Evolutionary conservation across 2,113 vertebrate species (phyloP), one percentile per base, ranked within the genome.

Genomic region (Eudyptes chrysolophus): DNA sequence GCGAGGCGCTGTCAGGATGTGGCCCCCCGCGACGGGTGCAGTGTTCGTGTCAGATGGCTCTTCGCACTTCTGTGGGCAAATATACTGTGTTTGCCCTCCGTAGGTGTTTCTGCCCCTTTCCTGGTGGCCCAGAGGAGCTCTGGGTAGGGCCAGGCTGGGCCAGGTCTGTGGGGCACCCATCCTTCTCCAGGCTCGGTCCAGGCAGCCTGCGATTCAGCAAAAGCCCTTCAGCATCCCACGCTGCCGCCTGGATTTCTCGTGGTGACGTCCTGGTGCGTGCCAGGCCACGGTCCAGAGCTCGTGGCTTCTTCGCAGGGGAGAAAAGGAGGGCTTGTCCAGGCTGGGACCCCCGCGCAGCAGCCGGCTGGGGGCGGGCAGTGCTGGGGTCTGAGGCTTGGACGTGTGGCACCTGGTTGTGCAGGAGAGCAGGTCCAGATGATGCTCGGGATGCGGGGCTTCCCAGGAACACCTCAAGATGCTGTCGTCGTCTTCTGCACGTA

Each of bases 231-330:
- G 38, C 54, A 46, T 12, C 81, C 74, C 7, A 0, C 0, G 4
- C 27, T 76, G 55, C 51, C 2, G 0, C 21, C 27, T 58, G 66
- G 26, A 3, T 36, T 44, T 80, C 42, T 76, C 26, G 11, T 42
- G 17, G 48, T 5, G 44, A 20, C 13, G 26, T 38, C 49, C 61
- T 48, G 49, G 25, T 30, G 20, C 2, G 1, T 68, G 34, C 34
- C 15, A 13, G 15, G 19, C 46, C 7, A 0, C 0, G 0, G 5
- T 64, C 30, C 42, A 20, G 62, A 58, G 77, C 54, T 80, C 2
- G 0, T n/a, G 72, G 34, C 52, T 69, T 1, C 78, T 27, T 9
- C 22, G 19, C 42, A 49, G 44, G 25, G 7, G 49, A 69, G 22
- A 20, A 44, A 9, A 84, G 27, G 21, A 58, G 46, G 32, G 3